phyloP scores from a whole-genome alignment of 2,113 vertebrate species.

The Phocoena phocoena region DNA sequence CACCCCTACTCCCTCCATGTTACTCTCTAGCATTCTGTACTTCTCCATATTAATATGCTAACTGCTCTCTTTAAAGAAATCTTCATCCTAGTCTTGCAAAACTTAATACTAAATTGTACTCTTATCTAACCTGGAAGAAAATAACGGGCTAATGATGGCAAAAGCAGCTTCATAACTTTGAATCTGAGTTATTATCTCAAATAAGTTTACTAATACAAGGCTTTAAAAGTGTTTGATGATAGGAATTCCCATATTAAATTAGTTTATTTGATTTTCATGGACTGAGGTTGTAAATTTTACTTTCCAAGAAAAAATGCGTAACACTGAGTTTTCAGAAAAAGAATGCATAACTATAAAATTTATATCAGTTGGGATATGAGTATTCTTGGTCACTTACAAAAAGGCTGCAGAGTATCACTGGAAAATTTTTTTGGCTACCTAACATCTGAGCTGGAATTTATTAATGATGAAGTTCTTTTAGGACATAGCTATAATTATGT shows the following conservation, averaged over 20 bases:
- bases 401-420: background rate
- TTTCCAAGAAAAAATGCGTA: background rate
- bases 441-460: slow-evolving; percentile 28
- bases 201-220: slow-evolving; percentile 37
- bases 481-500: background rate
- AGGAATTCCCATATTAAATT: slow-evolving; percentile 16
- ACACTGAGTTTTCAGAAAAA: background rate
- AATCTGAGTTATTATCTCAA: slow-evolving; percentile 32
- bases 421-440: background rate
- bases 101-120: background rate
- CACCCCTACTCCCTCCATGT: background rate
- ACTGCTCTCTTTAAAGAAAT: background rate
- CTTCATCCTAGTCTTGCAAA: background rate
- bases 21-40: background rate
- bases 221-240: background rate
- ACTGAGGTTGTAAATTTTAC: background rate
- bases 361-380: background rate
- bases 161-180: background rate
- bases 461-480: slow-evolving; percentile 8
- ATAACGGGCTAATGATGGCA: background rate
- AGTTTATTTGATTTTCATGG: slow-evolving; percentile 38
- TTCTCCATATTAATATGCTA: background rate
- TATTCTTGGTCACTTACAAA: slow-evolving; percentile 31
- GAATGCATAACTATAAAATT: background rate
- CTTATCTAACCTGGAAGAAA: background rate